Conservation (phyloP, 1,140 invertebrate genomes). For the Globodera ellingtonae region DNA sequence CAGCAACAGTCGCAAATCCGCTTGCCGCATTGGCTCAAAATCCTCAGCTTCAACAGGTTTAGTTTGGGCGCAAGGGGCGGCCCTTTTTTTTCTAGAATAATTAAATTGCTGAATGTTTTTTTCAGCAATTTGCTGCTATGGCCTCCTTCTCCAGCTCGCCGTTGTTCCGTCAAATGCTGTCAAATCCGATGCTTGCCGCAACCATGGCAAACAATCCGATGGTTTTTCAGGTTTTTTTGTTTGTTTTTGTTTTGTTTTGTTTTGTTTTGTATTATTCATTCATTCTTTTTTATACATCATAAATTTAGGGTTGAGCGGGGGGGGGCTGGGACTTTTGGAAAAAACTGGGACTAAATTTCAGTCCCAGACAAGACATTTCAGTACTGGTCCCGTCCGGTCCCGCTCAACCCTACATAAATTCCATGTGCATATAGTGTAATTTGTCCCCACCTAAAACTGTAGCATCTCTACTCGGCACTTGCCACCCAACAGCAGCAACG, state of each 20-base stretch:
- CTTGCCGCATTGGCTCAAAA: conserved; percentile 28
- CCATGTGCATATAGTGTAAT: no score
- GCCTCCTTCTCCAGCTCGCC: conserved; percentile 1
- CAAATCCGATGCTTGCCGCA: not conserved
- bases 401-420: no score
- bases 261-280: no score
- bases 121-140: conserved; percentile 28
- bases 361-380: no score
- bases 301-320: no score
- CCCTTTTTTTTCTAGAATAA: not conserved
- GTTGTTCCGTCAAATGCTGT: not conserved
- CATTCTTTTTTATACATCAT: no score
- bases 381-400: no score
- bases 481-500: conserved; percentile 23
- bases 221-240: conserved; percentile 7
- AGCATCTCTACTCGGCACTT: conserved; percentile 23
- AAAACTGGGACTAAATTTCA: no score
- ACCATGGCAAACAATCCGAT: conserved; percentile 9
- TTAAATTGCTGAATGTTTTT: not conserved
- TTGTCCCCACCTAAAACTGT: not conserved
- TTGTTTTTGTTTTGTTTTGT: no score
- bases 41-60: conserved; percentile 7
- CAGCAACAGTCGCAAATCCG: conserved; percentile 17
- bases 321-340: no score
- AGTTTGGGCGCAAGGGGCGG: no score